Conservation (phyloP, 2,797 vertebrate species). For the Fringilla coelebs region DNA sequence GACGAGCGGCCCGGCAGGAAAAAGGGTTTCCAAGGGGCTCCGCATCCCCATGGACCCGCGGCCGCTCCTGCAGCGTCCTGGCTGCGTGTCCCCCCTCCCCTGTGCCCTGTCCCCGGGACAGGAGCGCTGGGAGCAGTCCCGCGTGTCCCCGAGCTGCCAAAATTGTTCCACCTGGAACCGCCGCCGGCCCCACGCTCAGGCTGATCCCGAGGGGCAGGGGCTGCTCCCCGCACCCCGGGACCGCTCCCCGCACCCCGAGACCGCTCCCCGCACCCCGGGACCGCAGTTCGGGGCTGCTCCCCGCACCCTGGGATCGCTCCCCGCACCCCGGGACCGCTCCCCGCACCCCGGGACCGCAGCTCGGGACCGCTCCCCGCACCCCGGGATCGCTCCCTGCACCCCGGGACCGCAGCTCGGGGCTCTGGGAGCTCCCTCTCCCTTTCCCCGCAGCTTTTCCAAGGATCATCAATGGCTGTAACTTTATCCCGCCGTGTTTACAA, state of each 20-base stretch:
- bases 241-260: background rate
- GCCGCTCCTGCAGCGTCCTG: accelerated
- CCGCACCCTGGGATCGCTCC: too few relatives aligned
- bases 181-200: too few relatives aligned
- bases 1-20: accelerated
- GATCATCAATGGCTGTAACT: conserved; percentile 14
- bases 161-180: accelerated
- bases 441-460: background rate
- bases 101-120: background rate
- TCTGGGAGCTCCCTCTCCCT: background rate
- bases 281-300: too few relatives aligned
- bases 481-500: conserved; percentile 8
- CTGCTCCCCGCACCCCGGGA: background rate
- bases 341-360: too few relatives aligned
- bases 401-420: background rate
- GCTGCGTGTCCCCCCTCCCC: background rate
- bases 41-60: accelerated
- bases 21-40: background rate
- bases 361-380: too few relatives aligned
- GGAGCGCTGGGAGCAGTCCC: accelerated
- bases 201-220: too few relatives aligned
- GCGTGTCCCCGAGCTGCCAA: accelerated
- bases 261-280: too few relatives aligned
- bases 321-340: too few relatives aligned
- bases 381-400: background rate